A percentile compares a stretch with the other conserved stretches of the same genome.
Conservation (phyloP, 2,113 vertebrate species). For the Poeciliopsis occidentalis region DNA sequence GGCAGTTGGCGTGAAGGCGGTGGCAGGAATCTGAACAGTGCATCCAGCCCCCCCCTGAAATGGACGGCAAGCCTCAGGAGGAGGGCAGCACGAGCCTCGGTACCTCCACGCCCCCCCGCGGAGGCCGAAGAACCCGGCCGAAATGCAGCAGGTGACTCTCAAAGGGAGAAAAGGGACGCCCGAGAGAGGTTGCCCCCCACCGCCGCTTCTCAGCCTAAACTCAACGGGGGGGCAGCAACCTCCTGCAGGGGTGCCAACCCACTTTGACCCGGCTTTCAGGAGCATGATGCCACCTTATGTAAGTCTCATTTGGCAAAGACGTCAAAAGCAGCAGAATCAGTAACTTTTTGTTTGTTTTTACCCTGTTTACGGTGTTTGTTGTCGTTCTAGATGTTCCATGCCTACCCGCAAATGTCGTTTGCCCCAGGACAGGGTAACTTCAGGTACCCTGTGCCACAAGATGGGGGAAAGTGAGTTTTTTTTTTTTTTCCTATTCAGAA, state of each 20-base stretch:
- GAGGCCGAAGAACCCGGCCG: slow-evolving; percentile 83
- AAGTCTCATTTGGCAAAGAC: slow-evolving; percentile 66
- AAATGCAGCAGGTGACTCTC: slow-evolving; percentile 66
- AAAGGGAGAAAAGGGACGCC: slow-evolving; percentile 82
- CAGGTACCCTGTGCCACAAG: slow-evolving; percentile 85
- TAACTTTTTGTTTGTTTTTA: background rate
- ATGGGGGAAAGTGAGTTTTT: slow-evolving; percentile 90
- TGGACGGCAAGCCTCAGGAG: slow-evolving; percentile 84
- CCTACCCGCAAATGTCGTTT: slow-evolving; percentile 91
- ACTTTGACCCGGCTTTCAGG: slow-evolving; percentile 90
- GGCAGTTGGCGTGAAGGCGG: slow-evolving; percentile 91
- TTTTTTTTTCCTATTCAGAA: background rate
- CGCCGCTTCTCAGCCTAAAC: slow-evolving; percentile 82
- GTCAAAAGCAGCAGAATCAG: background rate
- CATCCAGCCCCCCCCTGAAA: slow-evolving; percentile 83
- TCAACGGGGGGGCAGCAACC: slow-evolving; percentile 94
- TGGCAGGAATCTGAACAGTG: slow-evolving; percentile 83
- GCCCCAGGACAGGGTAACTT: slow-evolving; percentile 85
- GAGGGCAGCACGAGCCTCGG: slow-evolving; percentile 74
- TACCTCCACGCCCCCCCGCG: slow-evolving; percentile 73
- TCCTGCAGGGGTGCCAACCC: slow-evolving; percentile 82
- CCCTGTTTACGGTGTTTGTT: background rate
- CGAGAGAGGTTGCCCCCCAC: slow-evolving; percentile 73
- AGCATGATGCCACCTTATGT: slow-evolving; percentile 97
- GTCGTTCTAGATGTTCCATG: slow-evolving; percentile 89